These are phyloP conservation scores for Staurois parvus DNA, from an alignment of 2,797 vertebrate species.

Conservation along the genomic window DNA sequence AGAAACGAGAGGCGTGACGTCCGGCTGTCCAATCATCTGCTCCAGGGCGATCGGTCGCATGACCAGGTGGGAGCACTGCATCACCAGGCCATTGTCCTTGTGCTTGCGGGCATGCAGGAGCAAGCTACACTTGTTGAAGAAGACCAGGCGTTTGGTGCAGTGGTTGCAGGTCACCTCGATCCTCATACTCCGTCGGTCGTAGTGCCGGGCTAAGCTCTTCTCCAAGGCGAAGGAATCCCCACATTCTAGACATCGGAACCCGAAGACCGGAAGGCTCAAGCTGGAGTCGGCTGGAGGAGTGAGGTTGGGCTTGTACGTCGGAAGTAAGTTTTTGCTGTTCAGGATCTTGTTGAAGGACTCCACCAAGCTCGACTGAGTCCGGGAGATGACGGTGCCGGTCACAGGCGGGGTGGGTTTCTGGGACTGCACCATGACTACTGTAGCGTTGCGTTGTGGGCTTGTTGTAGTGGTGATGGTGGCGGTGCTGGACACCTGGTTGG, in stretches of 20 bases:
- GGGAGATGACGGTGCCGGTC: conserved; percentile 85
- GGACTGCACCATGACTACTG: conserved; percentile 76
- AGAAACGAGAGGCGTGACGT: conserved; percentile 74
- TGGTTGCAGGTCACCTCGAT: conserved; percentile 98
- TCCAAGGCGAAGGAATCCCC: conserved; percentile 93
- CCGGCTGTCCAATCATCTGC: conserved; percentile 93
- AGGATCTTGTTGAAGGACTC: conserved; percentile 97
- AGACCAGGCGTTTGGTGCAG: conserved; percentile 91
- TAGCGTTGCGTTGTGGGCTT: conserved; percentile 81
- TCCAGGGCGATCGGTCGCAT: conserved; percentile 93
- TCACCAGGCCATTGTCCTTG: conserved; percentile 95
- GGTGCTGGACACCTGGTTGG: conserved; percentile 68
- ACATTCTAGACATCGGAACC: conserved; percentile 94
- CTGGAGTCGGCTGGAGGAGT: conserved; percentile 84
- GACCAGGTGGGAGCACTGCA: conserved; percentile 97
- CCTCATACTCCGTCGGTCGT: conserved; percentile 92
- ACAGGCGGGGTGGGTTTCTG: conserved; percentile 83
- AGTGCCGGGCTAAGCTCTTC: conserved; percentile 91
- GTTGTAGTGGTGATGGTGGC: conserved; percentile 65
- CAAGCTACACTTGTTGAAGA: conserved; percentile 98
- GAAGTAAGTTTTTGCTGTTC: conserved; percentile 94
- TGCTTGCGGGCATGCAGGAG: conserved; percentile 94
- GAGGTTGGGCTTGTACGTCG: conserved; percentile 92
- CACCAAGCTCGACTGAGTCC: conserved; percentile 93
- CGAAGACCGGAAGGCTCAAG: conserved; percentile 84